phyloP scores from a whole-genome alignment of 2,888 invertebrate genomes.

The Patella caerulea region DNA sequence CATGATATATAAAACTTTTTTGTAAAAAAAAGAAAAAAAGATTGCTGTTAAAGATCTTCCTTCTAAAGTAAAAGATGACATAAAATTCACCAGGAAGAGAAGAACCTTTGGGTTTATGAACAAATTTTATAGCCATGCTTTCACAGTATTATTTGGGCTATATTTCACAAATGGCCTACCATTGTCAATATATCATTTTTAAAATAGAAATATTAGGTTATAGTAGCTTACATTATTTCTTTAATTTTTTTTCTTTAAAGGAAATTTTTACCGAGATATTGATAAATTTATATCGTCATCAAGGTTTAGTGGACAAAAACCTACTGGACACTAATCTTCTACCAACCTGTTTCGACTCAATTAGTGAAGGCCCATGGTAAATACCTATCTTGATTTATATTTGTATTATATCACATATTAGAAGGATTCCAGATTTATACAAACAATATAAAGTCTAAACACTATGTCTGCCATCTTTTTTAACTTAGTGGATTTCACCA shows the following conservation, averaged over 20 bases:
- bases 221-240: background rate
- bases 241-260: constrained; percentile 31
- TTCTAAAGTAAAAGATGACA: no score
- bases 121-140: no score
- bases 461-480: no score
- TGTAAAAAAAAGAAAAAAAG: no score
- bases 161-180: no score
- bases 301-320: constrained; percentile 33
- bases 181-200: background rate
- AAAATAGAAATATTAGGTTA: background rate
- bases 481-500: no score
- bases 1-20: background rate
- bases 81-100: no score
- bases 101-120: no score
- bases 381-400: constrained; percentile 3
- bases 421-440: no score
- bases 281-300: constrained; percentile 27
- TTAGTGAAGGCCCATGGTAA: constrained; percentile 55
- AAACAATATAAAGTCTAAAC: no score
- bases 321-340: constrained; percentile 51
- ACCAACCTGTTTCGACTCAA: constrained; percentile 45
- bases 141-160: no score
- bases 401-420: background rate
- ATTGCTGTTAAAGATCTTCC: no score
- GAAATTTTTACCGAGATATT: constrained; percentile 51